Percentiles rank a stretch among this genome's conserved stretches.
Evolutionary conservation across 64 coral and sea anemone species (phyloP).

Genomic region (Pocillopora verrucosa): DNA sequence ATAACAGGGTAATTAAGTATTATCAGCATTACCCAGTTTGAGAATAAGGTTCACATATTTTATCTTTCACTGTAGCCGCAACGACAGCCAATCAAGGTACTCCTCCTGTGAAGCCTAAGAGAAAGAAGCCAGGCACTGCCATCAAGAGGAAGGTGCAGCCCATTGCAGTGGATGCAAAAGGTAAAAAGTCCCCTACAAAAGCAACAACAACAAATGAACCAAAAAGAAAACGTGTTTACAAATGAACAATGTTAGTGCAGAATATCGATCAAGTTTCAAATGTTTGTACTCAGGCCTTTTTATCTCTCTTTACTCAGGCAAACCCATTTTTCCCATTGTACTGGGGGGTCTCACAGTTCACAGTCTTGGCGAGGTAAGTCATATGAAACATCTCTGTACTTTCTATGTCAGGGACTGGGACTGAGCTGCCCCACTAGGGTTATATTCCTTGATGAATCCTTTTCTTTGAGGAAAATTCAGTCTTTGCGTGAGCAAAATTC

Average conservation of each 20-base stretch:
- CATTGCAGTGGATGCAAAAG: conserved; percentile 94
- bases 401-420: neutral
- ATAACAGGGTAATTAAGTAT: too few species aligned
- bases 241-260: too few species aligned
- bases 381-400: neutral
- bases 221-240: too few species aligned
- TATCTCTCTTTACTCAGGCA: conserved; percentile 39
- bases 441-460: too few species aligned
- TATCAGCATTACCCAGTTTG: too few species aligned
- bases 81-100: neutral
- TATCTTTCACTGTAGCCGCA: neutral
- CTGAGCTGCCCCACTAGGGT: too few species aligned
- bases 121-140: conserved; percentile 98
- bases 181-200: neutral
- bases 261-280: too few species aligned
- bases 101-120: conserved; percentile 77
- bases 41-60: neutral
- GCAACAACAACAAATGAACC: too few species aligned
- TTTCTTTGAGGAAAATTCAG: too few species aligned
- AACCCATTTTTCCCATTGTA: conserved; percentile 94
- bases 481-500: too few species aligned
- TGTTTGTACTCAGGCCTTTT: neutral
- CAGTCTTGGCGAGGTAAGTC: conserved; percentile 91
- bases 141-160: conserved; percentile 98
- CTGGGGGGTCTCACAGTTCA: conserved; percentile 93